Evolutionary conservation across 2,113 vertebrate species (phyloP).

Genomic region (Crocuta crocuta): DNA sequence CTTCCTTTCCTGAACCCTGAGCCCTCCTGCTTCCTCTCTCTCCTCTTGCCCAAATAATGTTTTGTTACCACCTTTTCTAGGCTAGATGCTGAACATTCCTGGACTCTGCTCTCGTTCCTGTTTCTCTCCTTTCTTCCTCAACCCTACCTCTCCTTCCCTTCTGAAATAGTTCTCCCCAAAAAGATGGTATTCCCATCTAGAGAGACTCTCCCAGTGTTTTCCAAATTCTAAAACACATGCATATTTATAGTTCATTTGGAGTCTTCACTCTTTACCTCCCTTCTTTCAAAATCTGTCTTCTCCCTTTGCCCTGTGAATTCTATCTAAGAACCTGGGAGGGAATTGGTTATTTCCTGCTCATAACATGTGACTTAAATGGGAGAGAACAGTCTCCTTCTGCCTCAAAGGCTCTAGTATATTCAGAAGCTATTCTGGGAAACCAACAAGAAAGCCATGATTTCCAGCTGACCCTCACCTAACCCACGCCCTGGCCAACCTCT

Average conservation of each 20-base stretch:
- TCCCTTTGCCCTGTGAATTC: neutral
- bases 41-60: neutral
- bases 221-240: neutral
- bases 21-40: neutral
- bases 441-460: neutral
- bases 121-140: slow-evolving; percentile 76
- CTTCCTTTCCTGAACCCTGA: neutral
- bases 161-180: slow-evolving; percentile 16
- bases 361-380: neutral
- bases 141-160: neutral
- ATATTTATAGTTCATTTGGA: neutral
- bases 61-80: slow-evolving; percentile 80
- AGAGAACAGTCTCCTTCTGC: neutral
- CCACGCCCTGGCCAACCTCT: slow-evolving; percentile 48
- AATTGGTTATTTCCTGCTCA: neutral
- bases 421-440: slow-evolving; percentile 59
- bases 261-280: neutral
- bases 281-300: neutral
- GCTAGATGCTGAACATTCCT: slow-evolving; percentile 75
- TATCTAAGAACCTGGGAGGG: slow-evolving; percentile 20
- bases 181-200: neutral
- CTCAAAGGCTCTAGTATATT: neutral
- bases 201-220: neutral
- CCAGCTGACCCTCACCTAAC: slow-evolving; percentile 53
- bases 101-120: slow-evolving; percentile 80